Percentiles rank a stretch among this genome's conserved stretches.
These are phyloP conservation scores for Amphiprion ocellaris DNA, from an alignment of 2,113 vertebrate species.

Conservation along the genomic window DNA sequence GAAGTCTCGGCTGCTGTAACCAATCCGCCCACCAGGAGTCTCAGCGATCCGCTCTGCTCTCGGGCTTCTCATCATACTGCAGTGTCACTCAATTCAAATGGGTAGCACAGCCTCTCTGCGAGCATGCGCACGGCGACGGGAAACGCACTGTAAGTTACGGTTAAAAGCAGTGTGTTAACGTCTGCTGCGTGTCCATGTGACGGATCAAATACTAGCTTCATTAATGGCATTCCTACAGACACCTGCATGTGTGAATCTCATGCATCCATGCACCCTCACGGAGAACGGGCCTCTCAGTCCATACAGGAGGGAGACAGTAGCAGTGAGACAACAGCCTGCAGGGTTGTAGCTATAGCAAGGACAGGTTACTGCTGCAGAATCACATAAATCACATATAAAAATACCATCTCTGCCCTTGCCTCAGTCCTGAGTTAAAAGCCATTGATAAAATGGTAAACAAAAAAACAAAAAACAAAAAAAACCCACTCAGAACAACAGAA, in stretches of 20 bases:
- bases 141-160: slow-evolving; percentile 2
- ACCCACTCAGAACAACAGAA: not conserved
- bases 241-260: not conserved
- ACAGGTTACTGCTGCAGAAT: slow-evolving; percentile 41
- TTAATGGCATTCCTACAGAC: not conserved
- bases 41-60: slow-evolving; percentile 34
- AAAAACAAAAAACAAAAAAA: too few species aligned
- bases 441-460: slow-evolving; percentile 8
- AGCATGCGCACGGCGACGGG: slow-evolving; percentile 50
- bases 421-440: slow-evolving; percentile 5
- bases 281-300: not conserved
- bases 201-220: not conserved
- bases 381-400: slow-evolving; percentile 36
- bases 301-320: not conserved
- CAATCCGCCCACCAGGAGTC: slow-evolving; percentile 66
- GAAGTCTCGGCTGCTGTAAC: slow-evolving; percentile 44
- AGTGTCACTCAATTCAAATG: slow-evolving; percentile 71
- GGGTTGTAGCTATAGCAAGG: slow-evolving; percentile 25
- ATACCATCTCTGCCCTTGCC: slow-evolving; percentile 26
- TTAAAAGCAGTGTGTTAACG: not conserved
- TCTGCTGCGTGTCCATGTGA: not conserved
- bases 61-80: slow-evolving; percentile 62
- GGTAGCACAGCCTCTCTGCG: slow-evolving; percentile 41
- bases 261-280: too few species aligned
- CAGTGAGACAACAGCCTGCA: slow-evolving; percentile 1